phyloP scores from a whole-genome alignment of 2,888 invertebrate species.

The Mantis religiosa region DNA sequence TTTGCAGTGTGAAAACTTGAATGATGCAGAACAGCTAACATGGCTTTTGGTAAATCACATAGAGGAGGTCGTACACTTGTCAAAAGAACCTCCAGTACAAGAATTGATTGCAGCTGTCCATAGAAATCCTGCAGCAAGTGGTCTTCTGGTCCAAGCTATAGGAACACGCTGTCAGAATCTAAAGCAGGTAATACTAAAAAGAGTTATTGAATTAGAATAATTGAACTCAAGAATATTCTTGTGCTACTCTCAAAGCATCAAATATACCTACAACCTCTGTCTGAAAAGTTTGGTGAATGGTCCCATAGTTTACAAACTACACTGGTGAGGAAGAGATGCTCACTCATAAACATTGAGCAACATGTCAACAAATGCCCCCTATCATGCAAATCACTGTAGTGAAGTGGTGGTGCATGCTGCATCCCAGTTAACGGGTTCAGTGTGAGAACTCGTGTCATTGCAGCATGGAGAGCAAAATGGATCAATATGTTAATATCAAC shows the following conservation, averaged over 20 bases:
- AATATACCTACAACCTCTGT: too few species aligned
- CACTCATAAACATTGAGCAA: too few species aligned
- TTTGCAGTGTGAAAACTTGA: slow-evolving; percentile 61
- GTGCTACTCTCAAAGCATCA: background rate
- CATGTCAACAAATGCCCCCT: too few species aligned
- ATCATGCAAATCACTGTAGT: too few species aligned
- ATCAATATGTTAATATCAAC: too few species aligned
- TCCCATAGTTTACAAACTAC: too few species aligned
- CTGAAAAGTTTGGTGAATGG: too few species aligned
- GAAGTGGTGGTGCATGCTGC: too few species aligned
- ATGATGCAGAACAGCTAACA: slow-evolving; percentile 66
- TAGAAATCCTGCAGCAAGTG: slow-evolving; percentile 62
- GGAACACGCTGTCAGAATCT: slow-evolving; percentile 60
- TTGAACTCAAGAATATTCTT: background rate
- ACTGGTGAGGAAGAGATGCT: too few species aligned
- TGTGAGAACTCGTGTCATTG: too few species aligned
- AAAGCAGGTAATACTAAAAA: slow-evolving; percentile 43
- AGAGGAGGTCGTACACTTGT: slow-evolving; percentile 60
- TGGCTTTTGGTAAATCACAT: slow-evolving; percentile 75
- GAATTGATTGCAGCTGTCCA: slow-evolving; percentile 61
- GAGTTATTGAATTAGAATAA: background rate
- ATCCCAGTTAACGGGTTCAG: too few species aligned
- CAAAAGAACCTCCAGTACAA: slow-evolving; percentile 61
- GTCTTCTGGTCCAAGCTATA: slow-evolving; percentile 66
- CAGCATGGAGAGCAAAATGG: too few species aligned